Base-by-base conservation (phyloP, 2,113 vertebrate genomes). In the Leiothrix lutea region DNA sequence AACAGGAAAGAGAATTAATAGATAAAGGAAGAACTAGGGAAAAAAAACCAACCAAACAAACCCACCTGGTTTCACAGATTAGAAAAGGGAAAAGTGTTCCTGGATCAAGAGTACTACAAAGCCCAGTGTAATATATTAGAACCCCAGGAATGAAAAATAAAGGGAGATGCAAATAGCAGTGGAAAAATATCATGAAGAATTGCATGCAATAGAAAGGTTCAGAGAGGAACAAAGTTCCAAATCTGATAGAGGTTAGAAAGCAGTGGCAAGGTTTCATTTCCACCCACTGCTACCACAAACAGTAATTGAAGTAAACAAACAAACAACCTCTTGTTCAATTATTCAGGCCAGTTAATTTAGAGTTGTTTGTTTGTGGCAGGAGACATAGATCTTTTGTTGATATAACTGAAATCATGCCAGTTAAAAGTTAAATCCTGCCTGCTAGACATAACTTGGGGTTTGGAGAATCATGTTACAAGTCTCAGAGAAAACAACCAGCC, bases 241-340 rank as follows among this genome's bases (percentile, higher is more conserved):
- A 95, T 91, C 57, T 87, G 84, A 84, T 4, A 89, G 83, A 79
- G 0, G 1, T 36, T 77, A 92, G 70, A 91, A 91, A 79, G 65
- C 69, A 72, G 84, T 22, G 36, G 77, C 61, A 91, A 81, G 69
- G 75, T 87, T 81, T 91, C 48, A 72, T 95, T 94, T 95, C 93
- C 89, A 93, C 75, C 80, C 91, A 91, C 88, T 92, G 72, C 69
- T 92, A 95, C 95, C 96, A 94, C 95, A 96, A 95, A 92, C 77
- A 86, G 72, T 92, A 97, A 96, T 96, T 94, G 74, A 75, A 91
- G 80, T 70, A 94, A 97, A 97, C 83, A 97, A 97, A 94, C 90
- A 96, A 97, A 86, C 83, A 80, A 97, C 51, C 38, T 48, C 60
- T 67, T 65, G 24, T 73, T 90, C 94, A 94, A 71, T 93, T 96